phyloP scores from a whole-genome alignment of 2,113 vertebrate genomes.

The Thymallus thymallus region DNA sequence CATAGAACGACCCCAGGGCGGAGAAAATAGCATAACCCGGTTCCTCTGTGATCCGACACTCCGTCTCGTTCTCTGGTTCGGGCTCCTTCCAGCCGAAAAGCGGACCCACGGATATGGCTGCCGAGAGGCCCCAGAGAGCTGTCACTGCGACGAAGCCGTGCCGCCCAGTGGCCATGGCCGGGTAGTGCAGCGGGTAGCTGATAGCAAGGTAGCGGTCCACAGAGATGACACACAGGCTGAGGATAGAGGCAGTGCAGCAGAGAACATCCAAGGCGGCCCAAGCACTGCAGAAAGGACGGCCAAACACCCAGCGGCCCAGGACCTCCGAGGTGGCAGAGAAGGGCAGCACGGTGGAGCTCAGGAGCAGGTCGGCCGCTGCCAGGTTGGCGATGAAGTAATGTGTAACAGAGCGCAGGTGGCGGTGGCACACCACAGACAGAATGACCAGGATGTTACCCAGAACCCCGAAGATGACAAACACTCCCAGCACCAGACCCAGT shows the following conservation, averaged over 20 bases:
- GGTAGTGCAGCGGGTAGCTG: constrained; percentile 90
- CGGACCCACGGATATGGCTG: constrained; percentile 89
- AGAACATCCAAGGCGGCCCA: constrained; percentile 96
- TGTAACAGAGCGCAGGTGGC: constrained; percentile 88
- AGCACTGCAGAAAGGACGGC: constrained; percentile 86
- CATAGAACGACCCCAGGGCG: constrained; percentile 90
- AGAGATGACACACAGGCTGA: constrained; percentile 94
- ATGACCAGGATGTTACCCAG: constrained; percentile 94
- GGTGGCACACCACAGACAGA: constrained; percentile 88
- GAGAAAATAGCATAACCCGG: constrained; percentile 93
- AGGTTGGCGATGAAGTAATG: constrained; percentile 96
- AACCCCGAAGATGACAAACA: constrained; percentile 88
- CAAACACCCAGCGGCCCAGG: constrained; percentile 89
- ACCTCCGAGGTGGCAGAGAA: constrained; percentile 93
- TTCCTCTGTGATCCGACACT: constrained; percentile 90
- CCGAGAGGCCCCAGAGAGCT: constrained; percentile 86
- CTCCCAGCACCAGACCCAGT: constrained; percentile 81
- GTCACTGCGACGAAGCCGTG: constrained; percentile 80
- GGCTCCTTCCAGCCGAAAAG: constrained; percentile 95
- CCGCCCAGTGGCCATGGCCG: constrained; percentile 80
- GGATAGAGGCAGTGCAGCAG: constrained; percentile 95
- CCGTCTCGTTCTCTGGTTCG: constrained; percentile 83
- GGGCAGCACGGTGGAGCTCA: constrained; percentile 90
- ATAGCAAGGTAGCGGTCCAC: constrained; percentile 93
- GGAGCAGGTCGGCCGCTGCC: constrained; percentile 89